A percentile compares a stretch with the other conserved stretches of the same genome.
Evolutionary conservation across 1,140 invertebrate genomes (phyloP).

Genomic region (Lasaia peninsularis): DNA sequence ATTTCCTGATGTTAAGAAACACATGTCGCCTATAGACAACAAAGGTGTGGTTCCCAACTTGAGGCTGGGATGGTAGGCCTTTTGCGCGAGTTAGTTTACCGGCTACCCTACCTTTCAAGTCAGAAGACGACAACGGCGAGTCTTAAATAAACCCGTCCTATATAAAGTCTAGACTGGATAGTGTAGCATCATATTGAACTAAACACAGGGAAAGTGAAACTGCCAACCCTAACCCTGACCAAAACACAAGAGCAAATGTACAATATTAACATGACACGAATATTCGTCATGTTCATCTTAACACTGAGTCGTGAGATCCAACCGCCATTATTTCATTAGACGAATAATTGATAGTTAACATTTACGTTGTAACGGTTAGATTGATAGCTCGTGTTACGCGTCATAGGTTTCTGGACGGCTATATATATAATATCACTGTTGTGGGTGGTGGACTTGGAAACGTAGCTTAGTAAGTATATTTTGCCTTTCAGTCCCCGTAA

Average conservation of each 20-base stretch:
- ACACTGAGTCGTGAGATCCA: slow-evolving; percentile 41
- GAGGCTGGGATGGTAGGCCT: too few relatives aligned
- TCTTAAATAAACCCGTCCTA: too few relatives aligned
- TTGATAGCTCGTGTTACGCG: slow-evolving; percentile 62
- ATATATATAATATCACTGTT: slow-evolving; percentile 31
- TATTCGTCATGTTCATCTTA: slow-evolving; percentile 29
- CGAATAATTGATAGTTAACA: slow-evolving; percentile 65
- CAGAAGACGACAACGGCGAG: too few relatives aligned
- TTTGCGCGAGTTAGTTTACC: too few relatives aligned
- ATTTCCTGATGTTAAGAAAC: too few relatives aligned
- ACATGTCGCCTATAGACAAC: too few relatives aligned
- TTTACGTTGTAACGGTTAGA: slow-evolving; percentile 58
- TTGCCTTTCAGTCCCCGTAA: too few relatives aligned
- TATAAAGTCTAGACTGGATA: background rate
- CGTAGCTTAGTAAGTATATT: background rate
- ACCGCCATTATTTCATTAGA: slow-evolving; percentile 63
- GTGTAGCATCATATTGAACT: background rate
- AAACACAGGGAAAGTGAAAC: background rate
- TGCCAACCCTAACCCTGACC: slow-evolving; percentile 7
- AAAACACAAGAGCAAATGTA: slow-evolving; percentile 21
- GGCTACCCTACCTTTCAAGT: too few relatives aligned
- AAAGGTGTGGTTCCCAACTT: too few relatives aligned
- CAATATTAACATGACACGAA: slow-evolving; percentile 34
- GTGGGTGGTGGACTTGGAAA: slow-evolving; percentile 42
- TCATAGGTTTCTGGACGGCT: slow-evolving; percentile 38